Conservation (phyloP, 2,113 vertebrate species). For the Esox niger region DNA sequence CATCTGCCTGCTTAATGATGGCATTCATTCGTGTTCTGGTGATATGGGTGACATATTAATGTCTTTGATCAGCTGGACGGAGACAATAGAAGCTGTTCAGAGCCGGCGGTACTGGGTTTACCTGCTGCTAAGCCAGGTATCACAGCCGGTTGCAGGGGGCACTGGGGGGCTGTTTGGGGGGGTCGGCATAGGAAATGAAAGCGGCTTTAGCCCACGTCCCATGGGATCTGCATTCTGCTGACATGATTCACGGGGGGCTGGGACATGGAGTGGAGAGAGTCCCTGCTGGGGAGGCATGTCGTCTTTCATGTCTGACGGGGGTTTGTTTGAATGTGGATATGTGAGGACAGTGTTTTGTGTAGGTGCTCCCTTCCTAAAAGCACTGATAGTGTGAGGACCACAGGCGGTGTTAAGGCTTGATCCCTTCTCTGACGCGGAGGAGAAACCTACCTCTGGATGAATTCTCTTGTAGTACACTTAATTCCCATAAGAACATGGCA, state of each 20-base stretch:
- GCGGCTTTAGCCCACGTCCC: conserved; percentile 69
- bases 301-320: conserved; percentile 65
- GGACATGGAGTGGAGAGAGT: conserved; percentile 59
- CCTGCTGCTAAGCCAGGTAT: conserved; percentile 73
- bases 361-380: conserved; percentile 68
- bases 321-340: conserved; percentile 73
- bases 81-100: conserved; percentile 59
- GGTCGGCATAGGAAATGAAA: conserved; percentile 67
- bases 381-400: conserved; percentile 70
- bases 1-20: neutral
- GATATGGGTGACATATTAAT: conserved; percentile 37
- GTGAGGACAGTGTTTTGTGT: conserved; percentile 44
- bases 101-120: conserved; percentile 58
- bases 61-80: conserved; percentile 66
- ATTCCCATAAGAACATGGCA: conserved; percentile 74
- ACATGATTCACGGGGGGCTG: conserved; percentile 67
- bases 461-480: conserved; percentile 79
- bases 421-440: conserved; percentile 65
- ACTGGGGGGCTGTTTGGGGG: no score
- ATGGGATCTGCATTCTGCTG: conserved; percentile 56
- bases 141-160: no score
- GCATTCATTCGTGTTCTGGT: conserved; percentile 50
- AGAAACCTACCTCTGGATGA: conserved; percentile 78
- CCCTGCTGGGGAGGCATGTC: conserved; percentile 54
- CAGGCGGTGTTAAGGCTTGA: conserved; percentile 62